A percentile compares a stretch with the other conserved stretches of the same genome.
Evolutionary conservation across 2,888 invertebrate genomes (phyloP).

Genomic region (Drosophila sordidapex): DNA sequence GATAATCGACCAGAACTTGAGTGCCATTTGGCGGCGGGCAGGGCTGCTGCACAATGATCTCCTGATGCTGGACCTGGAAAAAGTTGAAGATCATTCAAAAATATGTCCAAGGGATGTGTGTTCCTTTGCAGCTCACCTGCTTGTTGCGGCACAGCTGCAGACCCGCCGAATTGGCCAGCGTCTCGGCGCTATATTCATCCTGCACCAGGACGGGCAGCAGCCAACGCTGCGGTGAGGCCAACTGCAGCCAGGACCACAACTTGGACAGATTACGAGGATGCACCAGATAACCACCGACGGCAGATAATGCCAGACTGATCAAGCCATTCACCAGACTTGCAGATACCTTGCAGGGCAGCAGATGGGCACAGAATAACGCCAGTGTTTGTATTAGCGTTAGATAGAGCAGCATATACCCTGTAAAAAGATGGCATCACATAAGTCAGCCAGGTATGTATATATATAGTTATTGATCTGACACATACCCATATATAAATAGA

Average conservation of each 20-base stretch:
- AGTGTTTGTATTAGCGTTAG: constrained; percentile 89
- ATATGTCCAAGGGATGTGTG: neutral
- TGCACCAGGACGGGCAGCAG: constrained; percentile 88
- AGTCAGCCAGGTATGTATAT: neutral
- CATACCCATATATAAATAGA: constrained; percentile 90
- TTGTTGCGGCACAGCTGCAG: constrained; percentile 88
- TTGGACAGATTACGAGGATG: constrained; percentile 89
- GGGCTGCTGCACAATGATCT: constrained; percentile 93
- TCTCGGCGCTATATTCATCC: constrained; percentile 88
- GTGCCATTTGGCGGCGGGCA: constrained; percentile 93
- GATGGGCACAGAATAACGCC: constrained; percentile 88
- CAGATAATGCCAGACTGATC: constrained; percentile 87
- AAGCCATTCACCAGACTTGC: constrained; percentile 88
- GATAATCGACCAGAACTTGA: constrained; percentile 87
- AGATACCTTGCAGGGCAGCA: constrained; percentile 88
- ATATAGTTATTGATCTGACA: neutral
- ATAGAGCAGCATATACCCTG: constrained; percentile 90
- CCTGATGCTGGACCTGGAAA: constrained; percentile 91
- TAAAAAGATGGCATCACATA: neutral
- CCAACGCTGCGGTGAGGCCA: constrained; percentile 91
- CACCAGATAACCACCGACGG: constrained; percentile 89
- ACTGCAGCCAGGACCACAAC: constrained; percentile 89
- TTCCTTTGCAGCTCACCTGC: constrained; percentile 86
- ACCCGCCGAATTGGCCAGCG: constrained; percentile 86
- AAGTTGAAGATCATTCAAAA: accelerated